Percentiles rank a stretch among this genome's conserved stretches.
Conservation (phyloP, 2,113 vertebrate genomes). For the Dicentrarchus labrax region DNA sequence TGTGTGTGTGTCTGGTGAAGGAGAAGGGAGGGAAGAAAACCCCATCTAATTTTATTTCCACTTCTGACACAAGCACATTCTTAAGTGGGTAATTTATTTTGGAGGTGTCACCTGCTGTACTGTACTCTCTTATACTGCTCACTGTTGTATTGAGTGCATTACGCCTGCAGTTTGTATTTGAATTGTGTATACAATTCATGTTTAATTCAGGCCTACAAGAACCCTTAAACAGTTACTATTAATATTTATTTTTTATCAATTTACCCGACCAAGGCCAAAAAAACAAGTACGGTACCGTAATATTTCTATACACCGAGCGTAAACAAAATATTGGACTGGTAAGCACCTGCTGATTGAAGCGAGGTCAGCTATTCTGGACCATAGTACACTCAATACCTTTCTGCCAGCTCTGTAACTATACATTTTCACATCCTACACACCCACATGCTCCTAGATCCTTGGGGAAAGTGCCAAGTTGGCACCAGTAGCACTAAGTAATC, state of each 20-base stretch:
- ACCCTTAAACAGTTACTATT: not conserved
- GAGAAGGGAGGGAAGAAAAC: not conserved
- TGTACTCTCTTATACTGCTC: slow-evolving; percentile 14
- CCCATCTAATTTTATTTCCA: slow-evolving; percentile 22
- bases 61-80: slow-evolving; percentile 32
- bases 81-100: slow-evolving; percentile 49
- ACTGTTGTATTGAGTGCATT: not conserved
- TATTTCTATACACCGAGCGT: slow-evolving; percentile 2
- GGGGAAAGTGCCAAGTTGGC: slow-evolving; percentile 61
- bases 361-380: slow-evolving; percentile 62
- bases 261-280: not conserved
- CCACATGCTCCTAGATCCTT: slow-evolving; percentile 39
- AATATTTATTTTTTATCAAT: not conserved
- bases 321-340: slow-evolving; percentile 41
- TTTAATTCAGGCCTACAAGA: not conserved
- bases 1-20: slow-evolving; percentile 25
- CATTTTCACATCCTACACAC: slow-evolving; percentile 40
- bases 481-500: slow-evolving; percentile 42
- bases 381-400: slow-evolving; percentile 50
- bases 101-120: slow-evolving; percentile 21
- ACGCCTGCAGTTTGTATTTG: not conserved
- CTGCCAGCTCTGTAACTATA: slow-evolving; percentile 53
- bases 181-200: not conserved
- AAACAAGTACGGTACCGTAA: not conserved
- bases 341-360: slow-evolving; percentile 48